Evolutionary conservation across 2,797 vertebrate genomes (phyloP), one percentile per base, ranked within the genome.

Genomic region (Neosalanx taihuensis): DNA sequence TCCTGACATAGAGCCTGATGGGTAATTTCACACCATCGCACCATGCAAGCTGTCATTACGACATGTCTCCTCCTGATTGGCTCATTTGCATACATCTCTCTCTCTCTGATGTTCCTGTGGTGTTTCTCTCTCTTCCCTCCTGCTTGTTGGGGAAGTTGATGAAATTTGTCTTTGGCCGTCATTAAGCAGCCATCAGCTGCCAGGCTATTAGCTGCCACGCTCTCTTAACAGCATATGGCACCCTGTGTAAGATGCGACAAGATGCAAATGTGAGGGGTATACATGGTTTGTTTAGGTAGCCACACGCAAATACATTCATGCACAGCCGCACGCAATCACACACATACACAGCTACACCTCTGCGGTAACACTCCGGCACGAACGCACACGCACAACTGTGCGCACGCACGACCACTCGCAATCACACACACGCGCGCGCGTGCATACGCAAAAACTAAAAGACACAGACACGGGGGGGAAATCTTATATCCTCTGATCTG

Each of bases 151-250:
- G 77, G 85, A 90, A 86, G 88, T 89, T 92, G 90, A 90, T 91
- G 86, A 90, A 90, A 92, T 92, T 88, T 89, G 86, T 91, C 88
- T 90, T 88, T 89, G 87, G 86, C 85, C 78, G 79, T 91, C 90
- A 91, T 93, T 92, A 91, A 85, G 85, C 89, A 85, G 77, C 84
- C 85, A 88, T 89, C 85, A 88, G 85, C 90, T 89, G 90, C 84
- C 88, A 89, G 87, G 90, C 90, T 90, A 90, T 93, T 92, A 90
- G 89, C 90, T 76, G 88, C 86, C 88, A 91, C 81, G 89, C 89
- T 91, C 86, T 87, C 90, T 90, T 88, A 90, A 81, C 85, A 89
- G 84, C 91, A 92, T 92, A 92, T 92, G 92, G 91, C 84, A 80
- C 74, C 82, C 86, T 78, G 85, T 86, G 86, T 88, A 89, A 88